A percentile compares a stretch with the other conserved stretches of the same genome.
Evolutionary conservation across 2,113 vertebrate genomes (phyloP).

Genomic region (Crocuta crocuta): DNA sequence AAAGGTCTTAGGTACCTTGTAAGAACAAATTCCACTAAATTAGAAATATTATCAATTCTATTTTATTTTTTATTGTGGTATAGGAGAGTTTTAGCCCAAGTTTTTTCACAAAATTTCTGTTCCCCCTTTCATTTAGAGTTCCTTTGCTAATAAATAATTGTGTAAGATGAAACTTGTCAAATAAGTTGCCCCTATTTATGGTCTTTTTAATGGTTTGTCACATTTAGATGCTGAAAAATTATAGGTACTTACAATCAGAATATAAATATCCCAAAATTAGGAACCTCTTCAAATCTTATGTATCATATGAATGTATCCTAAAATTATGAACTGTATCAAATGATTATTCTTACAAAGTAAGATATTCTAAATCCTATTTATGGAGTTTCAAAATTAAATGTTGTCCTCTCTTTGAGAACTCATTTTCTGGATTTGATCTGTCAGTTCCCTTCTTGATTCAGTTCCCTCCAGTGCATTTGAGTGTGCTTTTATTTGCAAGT

Average conservation of each 20-base stretch:
- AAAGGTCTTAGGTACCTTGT: not conserved
- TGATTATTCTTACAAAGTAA: not conserved
- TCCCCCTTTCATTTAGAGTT: not conserved
- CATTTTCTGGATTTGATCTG: not conserved
- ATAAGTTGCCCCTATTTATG: not conserved
- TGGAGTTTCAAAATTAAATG: not conserved
- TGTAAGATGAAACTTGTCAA: not conserved
- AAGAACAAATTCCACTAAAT: not conserved
- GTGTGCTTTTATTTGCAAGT: not conserved
- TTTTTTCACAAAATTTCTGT: not conserved
- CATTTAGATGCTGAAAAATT: slow-evolving; percentile 3
- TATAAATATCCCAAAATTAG: not conserved
- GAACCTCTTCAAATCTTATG: not conserved
- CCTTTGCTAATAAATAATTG: not conserved
- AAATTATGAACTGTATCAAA: not conserved
- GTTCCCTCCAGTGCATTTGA: not conserved
- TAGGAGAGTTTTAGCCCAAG: not conserved
- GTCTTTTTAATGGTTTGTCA: not conserved
- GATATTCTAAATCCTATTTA: not conserved
- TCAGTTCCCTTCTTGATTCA: not conserved
- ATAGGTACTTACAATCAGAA: not conserved
- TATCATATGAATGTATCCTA: not conserved
- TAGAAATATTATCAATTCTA: not conserved
- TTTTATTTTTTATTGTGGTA: not conserved
- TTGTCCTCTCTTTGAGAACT: not conserved